phyloP scores from a whole-genome alignment of 2,113 vertebrate genomes.

The Prolemur simus region DNA sequence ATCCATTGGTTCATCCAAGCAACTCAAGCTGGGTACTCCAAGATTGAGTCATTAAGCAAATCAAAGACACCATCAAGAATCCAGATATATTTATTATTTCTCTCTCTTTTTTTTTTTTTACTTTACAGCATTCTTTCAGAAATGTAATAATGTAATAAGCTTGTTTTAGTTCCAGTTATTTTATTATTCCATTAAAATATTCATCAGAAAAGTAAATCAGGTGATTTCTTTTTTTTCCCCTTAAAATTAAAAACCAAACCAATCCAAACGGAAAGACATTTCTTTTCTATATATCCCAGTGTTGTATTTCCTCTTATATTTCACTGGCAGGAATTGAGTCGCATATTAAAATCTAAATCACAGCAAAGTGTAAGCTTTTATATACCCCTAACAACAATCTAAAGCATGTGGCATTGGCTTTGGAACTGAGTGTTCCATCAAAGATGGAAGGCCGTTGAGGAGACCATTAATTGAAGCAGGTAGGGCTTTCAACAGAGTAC shows the following conservation, averaged over 20 bases:
- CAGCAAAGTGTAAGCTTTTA: background rate
- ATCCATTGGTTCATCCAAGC: background rate
- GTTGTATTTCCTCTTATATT: background rate
- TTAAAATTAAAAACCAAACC: background rate
- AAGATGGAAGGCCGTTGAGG: background rate
- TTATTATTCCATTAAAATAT: background rate
- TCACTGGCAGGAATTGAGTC: background rate
- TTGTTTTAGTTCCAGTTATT: background rate
- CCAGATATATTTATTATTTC: background rate
- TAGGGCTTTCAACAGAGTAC: background rate
- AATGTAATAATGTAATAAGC: background rate
- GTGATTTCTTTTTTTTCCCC: background rate
- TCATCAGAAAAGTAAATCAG: background rate
- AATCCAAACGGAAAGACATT: background rate
- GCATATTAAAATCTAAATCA: background rate
- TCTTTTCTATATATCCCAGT: background rate
- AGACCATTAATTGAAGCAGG: background rate
- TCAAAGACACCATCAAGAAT: background rate
- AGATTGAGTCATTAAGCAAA: background rate
- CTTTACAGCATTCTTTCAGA: background rate
- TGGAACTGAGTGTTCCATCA: background rate
- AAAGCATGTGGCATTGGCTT: background rate
- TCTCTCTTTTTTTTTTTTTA: background rate
- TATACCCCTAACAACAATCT: background rate
- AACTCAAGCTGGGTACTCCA: background rate